Conservation (phyloP, 2,113 vertebrate species). For the Pyrgilauda ruficollis region DNA sequence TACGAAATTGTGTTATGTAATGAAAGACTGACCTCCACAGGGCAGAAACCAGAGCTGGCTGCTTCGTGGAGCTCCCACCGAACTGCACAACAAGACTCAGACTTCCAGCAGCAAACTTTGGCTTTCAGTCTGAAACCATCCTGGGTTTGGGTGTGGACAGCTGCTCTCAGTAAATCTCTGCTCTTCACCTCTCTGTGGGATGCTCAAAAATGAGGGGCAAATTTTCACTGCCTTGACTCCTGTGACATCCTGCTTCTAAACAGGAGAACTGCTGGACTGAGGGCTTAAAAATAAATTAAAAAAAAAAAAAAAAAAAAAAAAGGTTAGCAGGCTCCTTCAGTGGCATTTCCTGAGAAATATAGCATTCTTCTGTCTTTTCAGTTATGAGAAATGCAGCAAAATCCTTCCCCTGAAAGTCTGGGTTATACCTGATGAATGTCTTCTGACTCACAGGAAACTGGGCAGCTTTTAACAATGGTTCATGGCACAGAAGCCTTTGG, state of each 20-base stretch:
- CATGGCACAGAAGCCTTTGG: not conserved
- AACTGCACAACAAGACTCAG: fast-evolving
- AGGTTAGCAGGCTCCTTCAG: not conserved
- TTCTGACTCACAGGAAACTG: not conserved
- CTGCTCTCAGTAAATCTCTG: not conserved
- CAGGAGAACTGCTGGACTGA: not conserved
- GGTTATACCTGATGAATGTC: too few species aligned
- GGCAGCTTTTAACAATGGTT: not conserved
- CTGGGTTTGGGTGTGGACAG: not conserved
- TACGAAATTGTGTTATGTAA: fast-evolving
- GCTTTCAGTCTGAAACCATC: not conserved
- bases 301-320: too few species aligned
- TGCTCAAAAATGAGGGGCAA: not conserved
- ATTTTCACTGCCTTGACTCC: not conserved
- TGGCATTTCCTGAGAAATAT: not conserved
- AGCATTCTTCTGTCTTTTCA: not conserved
- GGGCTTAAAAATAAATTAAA: not conserved
- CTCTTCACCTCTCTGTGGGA: not conserved
- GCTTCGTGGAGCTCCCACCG: not conserved
- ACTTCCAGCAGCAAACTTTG: not conserved
- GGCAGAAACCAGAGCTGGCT: not conserved
- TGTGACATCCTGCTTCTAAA: not conserved
- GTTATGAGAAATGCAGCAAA: not conserved
- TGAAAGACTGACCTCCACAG: not conserved
- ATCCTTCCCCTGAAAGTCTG: not conserved